Evolutionary conservation across 2,113 vertebrate genomes (phyloP).

Genomic region (Holacanthus passer): DNA sequence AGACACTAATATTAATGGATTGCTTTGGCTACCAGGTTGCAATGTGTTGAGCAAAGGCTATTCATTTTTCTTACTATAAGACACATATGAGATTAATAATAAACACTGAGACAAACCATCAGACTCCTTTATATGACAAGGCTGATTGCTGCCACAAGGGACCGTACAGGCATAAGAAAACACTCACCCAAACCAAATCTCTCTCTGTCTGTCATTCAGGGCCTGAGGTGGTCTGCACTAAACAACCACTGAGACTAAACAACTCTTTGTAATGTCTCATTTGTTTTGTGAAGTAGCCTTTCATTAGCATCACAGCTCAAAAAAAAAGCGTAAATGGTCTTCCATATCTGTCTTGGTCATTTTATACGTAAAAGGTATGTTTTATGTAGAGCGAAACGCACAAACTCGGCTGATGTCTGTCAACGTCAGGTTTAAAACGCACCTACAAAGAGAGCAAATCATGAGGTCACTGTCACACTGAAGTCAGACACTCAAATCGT

Average conservation of each 20-base stretch:
- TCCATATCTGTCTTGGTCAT: slow-evolving; percentile 29
- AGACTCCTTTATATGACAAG: slow-evolving; percentile 45
- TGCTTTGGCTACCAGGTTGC: neutral
- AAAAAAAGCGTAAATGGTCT: slow-evolving; percentile 34
- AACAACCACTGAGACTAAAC: slow-evolving; percentile 82
- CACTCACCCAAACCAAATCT: slow-evolving; percentile 60
- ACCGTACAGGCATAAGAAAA: slow-evolving; percentile 65
- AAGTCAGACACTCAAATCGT: neutral
- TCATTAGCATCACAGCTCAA: slow-evolving; percentile 63
- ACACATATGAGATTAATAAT: slow-evolving; percentile 47
- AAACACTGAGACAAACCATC: slow-evolving; percentile 43
- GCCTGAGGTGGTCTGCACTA: slow-evolving; percentile 69
- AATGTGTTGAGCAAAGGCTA: neutral
- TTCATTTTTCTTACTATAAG: slow-evolving; percentile 13
- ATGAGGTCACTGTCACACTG: no score
- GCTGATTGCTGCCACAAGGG: slow-evolving; percentile 55
- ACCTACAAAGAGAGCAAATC: neutral
- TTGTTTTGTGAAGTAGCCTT: slow-evolving; percentile 66
- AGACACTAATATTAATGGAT: neutral
- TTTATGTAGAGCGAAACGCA: slow-evolving; percentile 9
- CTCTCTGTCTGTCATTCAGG: slow-evolving; percentile 63
- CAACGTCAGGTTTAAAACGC: neutral
- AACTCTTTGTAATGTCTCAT: slow-evolving; percentile 75
- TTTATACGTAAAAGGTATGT: slow-evolving; percentile 16
- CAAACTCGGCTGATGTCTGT: neutral